Conservation (phyloP, 2,797 vertebrate genomes). For the Iguana delicatissima region DNA sequence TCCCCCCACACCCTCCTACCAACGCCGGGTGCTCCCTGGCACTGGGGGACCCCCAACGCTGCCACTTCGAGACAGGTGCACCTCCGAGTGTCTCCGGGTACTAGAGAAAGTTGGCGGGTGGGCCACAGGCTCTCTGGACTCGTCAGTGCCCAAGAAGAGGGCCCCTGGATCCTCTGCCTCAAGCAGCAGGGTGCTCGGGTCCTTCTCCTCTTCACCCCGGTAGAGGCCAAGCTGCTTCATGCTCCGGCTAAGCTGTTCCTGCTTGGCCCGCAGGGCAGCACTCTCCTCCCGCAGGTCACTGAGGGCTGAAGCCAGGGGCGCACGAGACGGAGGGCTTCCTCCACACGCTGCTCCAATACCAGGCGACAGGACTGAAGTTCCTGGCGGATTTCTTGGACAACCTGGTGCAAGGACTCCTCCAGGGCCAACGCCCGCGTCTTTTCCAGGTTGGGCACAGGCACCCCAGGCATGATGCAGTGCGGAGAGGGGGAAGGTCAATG, state of each 20-base stretch:
- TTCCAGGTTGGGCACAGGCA: slow-evolving; percentile 69
- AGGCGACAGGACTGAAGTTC: slow-evolving; percentile 85
- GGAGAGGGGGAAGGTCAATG: too few species aligned
- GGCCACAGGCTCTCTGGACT: slow-evolving; percentile 72
- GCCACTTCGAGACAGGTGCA: slow-evolving; percentile 74
- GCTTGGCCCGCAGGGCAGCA: slow-evolving; percentile 82
- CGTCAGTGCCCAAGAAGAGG: slow-evolving; percentile 75
- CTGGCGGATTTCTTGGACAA: slow-evolving; percentile 81
- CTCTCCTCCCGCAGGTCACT: slow-evolving; percentile 85
- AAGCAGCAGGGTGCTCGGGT: slow-evolving; percentile 77
- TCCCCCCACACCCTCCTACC: neutral
- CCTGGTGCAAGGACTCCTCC: slow-evolving; percentile 76
- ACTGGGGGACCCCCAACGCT: slow-evolving; percentile 81
- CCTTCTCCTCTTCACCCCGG: slow-evolving; percentile 62
- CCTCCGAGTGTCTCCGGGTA: slow-evolving; percentile 80
- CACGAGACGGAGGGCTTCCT: slow-evolving; percentile 74
- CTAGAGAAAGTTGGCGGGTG: slow-evolving; percentile 86
- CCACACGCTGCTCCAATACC: slow-evolving; percentile 80
- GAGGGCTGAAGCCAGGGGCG: slow-evolving; percentile 77
- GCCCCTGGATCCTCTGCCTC: slow-evolving; percentile 77
- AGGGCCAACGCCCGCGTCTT: slow-evolving; percentile 59
- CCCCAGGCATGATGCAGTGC: slow-evolving; percentile 71
- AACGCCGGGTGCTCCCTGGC: neutral
- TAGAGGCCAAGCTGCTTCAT: slow-evolving; percentile 81
- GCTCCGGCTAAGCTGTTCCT: slow-evolving; percentile 80